Evolutionary conservation across 2,888 invertebrate species (phyloP).

Genomic region (Muschampia plurimacula): DNA sequence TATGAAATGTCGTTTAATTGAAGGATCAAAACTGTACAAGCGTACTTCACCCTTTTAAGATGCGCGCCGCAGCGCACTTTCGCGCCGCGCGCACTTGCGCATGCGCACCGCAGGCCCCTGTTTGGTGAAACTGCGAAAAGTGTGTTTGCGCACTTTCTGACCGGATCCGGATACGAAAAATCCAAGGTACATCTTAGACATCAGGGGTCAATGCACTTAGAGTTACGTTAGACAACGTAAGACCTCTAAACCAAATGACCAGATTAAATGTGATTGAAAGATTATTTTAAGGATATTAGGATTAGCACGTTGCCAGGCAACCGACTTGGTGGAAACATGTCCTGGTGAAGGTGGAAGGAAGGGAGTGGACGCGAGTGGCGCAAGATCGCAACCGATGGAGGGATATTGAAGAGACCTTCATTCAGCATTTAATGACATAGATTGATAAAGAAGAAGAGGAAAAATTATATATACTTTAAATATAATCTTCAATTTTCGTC

Average conservation of each 20-base stretch:
- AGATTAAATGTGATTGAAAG: too few relatives aligned
- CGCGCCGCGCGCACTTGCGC: conserved; percentile 57
- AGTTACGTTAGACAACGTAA: background rate
- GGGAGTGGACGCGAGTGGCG: too few relatives aligned
- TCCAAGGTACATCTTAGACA: conserved; percentile 37
- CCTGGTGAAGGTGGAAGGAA: too few relatives aligned
- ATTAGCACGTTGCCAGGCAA: too few relatives aligned
- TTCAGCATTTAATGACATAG: too few relatives aligned
- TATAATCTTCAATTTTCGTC: background rate
- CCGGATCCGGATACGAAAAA: conserved; percentile 65
- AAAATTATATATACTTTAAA: too few relatives aligned
- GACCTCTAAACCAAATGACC: background rate
- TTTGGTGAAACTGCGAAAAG: conserved; percentile 68
- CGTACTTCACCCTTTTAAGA: conserved; percentile 43
- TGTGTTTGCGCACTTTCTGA: conserved; percentile 74
- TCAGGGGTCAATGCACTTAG: conserved; percentile 16
- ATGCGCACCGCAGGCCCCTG: conserved; percentile 64
- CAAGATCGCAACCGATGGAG: too few relatives aligned
- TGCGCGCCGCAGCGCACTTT: conserved; percentile 67
- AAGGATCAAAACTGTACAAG: conserved; percentile 10
- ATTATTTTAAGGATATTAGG: too few relatives aligned
- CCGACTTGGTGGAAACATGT: too few relatives aligned
- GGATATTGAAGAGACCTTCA: too few relatives aligned
- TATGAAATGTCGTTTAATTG: background rate
- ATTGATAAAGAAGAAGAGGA: too few relatives aligned